These are phyloP conservation scores for Cephus runcator DNA, from an alignment of 2,888 invertebrate species.

Conservation along the genomic window DNA sequence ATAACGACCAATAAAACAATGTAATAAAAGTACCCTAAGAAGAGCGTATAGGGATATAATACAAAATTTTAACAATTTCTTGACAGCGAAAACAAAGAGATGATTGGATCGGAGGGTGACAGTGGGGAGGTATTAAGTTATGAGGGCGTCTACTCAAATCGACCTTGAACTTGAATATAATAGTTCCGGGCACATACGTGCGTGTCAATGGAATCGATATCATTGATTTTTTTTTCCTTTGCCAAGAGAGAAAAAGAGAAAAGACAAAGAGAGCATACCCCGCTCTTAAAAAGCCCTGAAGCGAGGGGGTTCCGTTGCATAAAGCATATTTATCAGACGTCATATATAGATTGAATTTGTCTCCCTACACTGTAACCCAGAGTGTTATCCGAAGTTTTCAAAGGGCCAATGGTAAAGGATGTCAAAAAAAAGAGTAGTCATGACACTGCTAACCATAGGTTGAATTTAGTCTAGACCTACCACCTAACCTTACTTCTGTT, in stretches of 20 bases:
- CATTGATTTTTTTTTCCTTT: conserved; percentile 40
- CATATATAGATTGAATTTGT: conserved; percentile 22
- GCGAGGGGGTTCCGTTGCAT: conserved; percentile 40
- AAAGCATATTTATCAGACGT: conserved; percentile 27
- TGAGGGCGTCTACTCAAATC: neutral
- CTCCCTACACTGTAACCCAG: conserved; percentile 1
- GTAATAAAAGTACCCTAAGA: neutral
- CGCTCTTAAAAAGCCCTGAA: conserved; percentile 47
- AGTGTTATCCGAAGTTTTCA: neutral
- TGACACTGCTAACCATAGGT: neutral
- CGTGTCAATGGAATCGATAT: conserved; percentile 39
- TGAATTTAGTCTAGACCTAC: neutral
- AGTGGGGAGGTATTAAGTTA: neutral
- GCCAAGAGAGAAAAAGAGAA: conserved; percentile 23
- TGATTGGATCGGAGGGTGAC: neutral
- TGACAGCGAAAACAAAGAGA: neutral
- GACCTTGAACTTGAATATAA: conserved; percentile 37
- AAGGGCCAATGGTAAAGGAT: neutral
- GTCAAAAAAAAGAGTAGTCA: neutral
- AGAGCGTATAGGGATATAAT: too few relatives aligned
- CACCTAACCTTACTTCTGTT: neutral
- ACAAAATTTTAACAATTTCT: neutral
- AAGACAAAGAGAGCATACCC: conserved; percentile 40
- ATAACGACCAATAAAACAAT: neutral
- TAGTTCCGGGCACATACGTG: conserved; percentile 16